phyloP scores from a whole-genome alignment of 64 coral and sea anemone genomes.

The Porites australiensis region DNA sequence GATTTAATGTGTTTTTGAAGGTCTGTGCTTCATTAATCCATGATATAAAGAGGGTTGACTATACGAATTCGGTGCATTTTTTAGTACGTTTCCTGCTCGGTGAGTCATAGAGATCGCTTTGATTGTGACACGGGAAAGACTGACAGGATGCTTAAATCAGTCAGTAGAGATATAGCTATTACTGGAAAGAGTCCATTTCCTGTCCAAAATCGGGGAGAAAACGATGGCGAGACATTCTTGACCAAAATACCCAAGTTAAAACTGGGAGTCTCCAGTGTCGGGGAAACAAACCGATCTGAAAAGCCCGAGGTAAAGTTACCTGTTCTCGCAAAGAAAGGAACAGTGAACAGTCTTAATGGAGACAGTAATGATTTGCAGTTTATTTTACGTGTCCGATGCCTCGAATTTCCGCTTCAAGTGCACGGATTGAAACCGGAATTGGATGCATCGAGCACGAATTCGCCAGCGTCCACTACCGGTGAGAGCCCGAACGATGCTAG shows the following conservation, averaged over 20 bases:
- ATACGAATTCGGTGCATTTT: neutral
- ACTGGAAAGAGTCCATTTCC: conserved; percentile 2
- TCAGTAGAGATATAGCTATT: neutral
- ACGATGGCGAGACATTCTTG: neutral
- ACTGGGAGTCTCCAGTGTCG: neutral
- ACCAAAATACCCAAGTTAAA: neutral
- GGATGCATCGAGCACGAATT: neutral
- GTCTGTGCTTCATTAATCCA: too few species aligned
- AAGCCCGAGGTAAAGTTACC: neutral
- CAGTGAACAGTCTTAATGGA: neutral
- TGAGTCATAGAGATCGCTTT: too few species aligned
- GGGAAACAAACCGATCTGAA: neutral
- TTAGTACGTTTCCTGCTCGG: neutral
- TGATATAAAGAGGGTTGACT: neutral
- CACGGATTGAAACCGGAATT: neutral
- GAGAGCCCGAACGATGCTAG: neutral
- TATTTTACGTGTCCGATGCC: conserved; percentile 9
- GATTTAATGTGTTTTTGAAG: neutral
- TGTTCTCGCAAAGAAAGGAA: neutral
- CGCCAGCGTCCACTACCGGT: neutral
- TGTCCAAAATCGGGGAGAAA: neutral
- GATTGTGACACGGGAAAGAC: neutral
- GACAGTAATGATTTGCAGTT: conserved; percentile 11
- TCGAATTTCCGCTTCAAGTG: conserved; percentile 37
- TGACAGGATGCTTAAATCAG: neutral